Conservation (phyloP, 1,140 invertebrate genomes). For the Lepidurus couesii region DNA sequence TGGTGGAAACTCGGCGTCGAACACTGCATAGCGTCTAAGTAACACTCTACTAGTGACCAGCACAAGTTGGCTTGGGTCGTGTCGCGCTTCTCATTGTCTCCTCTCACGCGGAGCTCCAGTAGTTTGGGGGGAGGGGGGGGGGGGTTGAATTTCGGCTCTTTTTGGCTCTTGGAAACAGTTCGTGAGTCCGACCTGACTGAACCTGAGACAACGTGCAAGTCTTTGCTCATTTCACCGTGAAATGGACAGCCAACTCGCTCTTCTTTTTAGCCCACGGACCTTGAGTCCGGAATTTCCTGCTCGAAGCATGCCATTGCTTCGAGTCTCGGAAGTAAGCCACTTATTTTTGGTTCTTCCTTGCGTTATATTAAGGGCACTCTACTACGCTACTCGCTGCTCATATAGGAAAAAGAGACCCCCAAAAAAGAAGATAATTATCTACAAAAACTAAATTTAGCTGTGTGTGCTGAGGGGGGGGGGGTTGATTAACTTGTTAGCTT, state of each 20-base stretch:
- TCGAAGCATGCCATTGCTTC: background rate
- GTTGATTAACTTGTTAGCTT: no score
- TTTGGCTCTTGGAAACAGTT: background rate
- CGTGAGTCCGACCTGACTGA: background rate
- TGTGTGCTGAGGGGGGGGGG: no score
- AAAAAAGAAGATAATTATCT: background rate
- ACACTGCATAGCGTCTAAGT: no score
- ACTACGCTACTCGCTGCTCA: background rate
- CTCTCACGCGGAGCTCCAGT: background rate
- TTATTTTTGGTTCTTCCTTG: background rate
- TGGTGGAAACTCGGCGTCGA: no score
- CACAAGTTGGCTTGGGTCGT: background rate
- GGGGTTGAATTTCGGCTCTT: background rate
- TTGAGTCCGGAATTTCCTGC: background rate
- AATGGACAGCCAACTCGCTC: background rate
- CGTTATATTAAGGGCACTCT: slow-evolving; percentile 1
- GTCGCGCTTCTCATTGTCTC: background rate
- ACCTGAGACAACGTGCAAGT: background rate
- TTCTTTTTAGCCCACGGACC: background rate
- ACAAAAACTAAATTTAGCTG: background rate
- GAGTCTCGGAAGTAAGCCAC: background rate
- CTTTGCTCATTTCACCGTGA: slow-evolving; percentile 18
- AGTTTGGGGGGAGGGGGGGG: no score
- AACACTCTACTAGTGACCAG: background rate
- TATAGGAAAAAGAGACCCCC: background rate